A percentile compares a stretch with the other conserved stretches of the same genome.
These are phyloP conservation scores for Felis chaus DNA, from an alignment of 2,113 vertebrate species.

Conservation along the genomic window DNA sequence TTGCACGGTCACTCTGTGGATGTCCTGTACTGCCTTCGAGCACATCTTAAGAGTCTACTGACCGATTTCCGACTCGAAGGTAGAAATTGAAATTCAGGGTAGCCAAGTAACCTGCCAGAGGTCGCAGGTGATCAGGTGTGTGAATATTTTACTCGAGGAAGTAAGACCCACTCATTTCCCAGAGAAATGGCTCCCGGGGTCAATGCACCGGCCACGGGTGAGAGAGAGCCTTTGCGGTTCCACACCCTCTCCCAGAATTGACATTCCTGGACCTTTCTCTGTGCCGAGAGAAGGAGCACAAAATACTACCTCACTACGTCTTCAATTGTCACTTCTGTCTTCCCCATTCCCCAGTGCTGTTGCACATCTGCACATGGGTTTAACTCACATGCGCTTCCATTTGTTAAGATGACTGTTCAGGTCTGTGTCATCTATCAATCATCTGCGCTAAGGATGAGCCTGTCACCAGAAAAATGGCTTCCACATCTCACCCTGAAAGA, in stretches of 20 bases:
- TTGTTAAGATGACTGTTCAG: not conserved
- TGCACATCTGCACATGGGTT: not conserved
- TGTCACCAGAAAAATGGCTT: not conserved
- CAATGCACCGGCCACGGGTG: rapidly evolving
- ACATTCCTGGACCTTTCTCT: not conserved
- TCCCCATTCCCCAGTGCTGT: rapidly evolving
- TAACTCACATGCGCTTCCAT: not conserved
- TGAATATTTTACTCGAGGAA: not conserved
- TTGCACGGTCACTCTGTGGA: not conserved
- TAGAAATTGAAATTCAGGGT: not conserved
- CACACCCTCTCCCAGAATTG: not conserved
- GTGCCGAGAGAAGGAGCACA: not conserved
- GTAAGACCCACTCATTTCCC: not conserved
- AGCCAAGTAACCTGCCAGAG: not conserved
- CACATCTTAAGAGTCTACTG: not conserved
- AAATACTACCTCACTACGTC: not conserved
- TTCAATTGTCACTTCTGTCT: not conserved
- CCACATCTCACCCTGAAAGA: not conserved
- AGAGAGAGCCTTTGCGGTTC: not conserved
- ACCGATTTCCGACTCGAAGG: not conserved
- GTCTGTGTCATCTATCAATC: not conserved
- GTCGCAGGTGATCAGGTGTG: not conserved
- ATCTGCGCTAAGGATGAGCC: not conserved
- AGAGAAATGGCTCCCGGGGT: rapidly evolving
- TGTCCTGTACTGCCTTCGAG: not conserved